phyloP scores from a whole-genome alignment of 1,140 invertebrate species.

The Brachionus calyciflorus region DNA sequence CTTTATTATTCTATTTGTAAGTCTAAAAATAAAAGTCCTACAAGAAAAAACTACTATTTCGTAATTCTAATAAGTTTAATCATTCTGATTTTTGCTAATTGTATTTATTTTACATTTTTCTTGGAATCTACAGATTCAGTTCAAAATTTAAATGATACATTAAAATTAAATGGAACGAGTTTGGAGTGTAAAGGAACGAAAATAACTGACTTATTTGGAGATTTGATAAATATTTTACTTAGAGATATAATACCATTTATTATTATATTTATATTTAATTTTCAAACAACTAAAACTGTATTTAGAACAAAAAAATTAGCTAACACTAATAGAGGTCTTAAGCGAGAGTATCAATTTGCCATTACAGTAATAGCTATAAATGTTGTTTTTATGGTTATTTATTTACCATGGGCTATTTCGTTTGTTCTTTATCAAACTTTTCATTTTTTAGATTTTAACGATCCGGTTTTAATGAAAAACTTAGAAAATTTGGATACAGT shows the following conservation, averaged over 20 bases:
- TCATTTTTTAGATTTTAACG: constrained; percentile 3
- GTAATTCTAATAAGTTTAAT: background rate
- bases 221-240: background rate
- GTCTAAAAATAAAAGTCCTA: background rate
- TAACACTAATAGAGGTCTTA: background rate
- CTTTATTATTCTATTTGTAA: constrained; percentile 9
- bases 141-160: background rate
- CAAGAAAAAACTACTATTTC: background rate
- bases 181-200: background rate
- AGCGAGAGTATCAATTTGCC: constrained; percentile 5
- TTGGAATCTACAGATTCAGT: background rate
- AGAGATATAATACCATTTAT: constrained; percentile 15
- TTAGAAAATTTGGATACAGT: background rate
- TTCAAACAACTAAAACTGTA: background rate
- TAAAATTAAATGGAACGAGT: background rate
- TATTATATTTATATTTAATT: background rate
- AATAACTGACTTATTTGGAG: constrained; percentile 12
- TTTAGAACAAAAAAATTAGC: constrained; percentile 6
- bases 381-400: constrained; percentile 19
- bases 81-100: background rate
- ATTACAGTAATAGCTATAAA: constrained; percentile 6
- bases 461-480: background rate
- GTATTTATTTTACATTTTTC: background rate
- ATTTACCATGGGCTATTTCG: background rate
- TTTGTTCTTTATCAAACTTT: background rate